Base-by-base conservation (phyloP, 2,113 vertebrate genomes). In the Halichoeres trimaculatus region DNA sequence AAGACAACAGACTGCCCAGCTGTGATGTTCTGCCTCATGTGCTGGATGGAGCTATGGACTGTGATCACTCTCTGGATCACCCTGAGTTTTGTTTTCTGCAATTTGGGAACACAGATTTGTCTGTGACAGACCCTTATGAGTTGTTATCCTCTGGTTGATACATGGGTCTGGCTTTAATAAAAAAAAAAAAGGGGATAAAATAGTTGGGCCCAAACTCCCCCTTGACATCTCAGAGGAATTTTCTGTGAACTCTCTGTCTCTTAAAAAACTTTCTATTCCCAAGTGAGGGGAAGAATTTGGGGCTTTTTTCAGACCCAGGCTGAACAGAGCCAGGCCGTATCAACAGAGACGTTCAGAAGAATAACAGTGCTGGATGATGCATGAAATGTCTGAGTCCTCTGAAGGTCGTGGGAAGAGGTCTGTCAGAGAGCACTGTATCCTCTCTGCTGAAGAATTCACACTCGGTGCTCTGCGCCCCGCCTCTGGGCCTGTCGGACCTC, bases 381-480 rank as follows among this genome's bases (percentile, higher is more conserved):
- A 36, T 47, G 48, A 62, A 24, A 59, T 64, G 26, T 41, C n/a
- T 69, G 58, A 40, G 56, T 66, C 38, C 10, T 62, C 1, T 5
- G 38, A 23, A 76, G 83, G 85, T 85, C 85, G 67, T 91, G 86
- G 84, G 89, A 92, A 82, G 75, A 59, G 65, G 38, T 70, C 71
- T 50, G 22, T 65, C 52, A 41, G 40, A 53, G 20, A 22, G 24
- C 53, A 2, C 3, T 54, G 17, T 54, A 35, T 77, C 56, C 38
- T 75, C n/a, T 45, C 35, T 75, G 54, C 48, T 57, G 68, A 30
- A 48, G 23, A 16, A n/a, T 41, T 61, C 47, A 30, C 19, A 16
- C 36, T 74, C 7, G 1, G n/a, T 34, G 19, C 26, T 62, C 26
- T 40, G 72, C 24, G 78, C 34, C 6, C n/a, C 53, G 47, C 50